Base-by-base conservation (phyloP, 2,113 vertebrate species). In the Hippocampus barbouri region DNA sequence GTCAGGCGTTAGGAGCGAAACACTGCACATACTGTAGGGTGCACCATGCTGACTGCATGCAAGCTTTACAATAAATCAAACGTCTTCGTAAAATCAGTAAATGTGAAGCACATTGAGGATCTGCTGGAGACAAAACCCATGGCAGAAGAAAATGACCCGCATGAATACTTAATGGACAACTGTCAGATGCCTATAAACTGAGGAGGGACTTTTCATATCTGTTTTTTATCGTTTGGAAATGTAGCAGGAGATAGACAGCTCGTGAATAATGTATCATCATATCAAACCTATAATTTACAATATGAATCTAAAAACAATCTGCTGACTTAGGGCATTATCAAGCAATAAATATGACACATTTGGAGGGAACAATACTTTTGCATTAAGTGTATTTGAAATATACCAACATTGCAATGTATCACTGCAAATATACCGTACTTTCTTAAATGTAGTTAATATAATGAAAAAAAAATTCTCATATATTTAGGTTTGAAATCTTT, bases 51-150 rank as follows among this genome's bases (percentile, higher is more conserved):
- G 70, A 78, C 54, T 79, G 60, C 59, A 69, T 66, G 40, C 34
- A 38, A 38, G 34, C 34, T 69, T 71, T 59, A 14, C 62, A 63
- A 71, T 73, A 78, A 71, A 77, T 77, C 71, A 57, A 72, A 68
- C 49, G 20, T 68, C 56, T 45, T 73, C 20, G 47, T 68, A 68
- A 67, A 49, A 73, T 0, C 43, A 51, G 59, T 38, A 57, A 53
- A 65, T 60, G n/a, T 71, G 64, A 38, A 51, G 64, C 77, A 41
- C 68, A 27, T 54, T 49, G 60, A 73, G 73, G 63, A 76, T 59
- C 51, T 64, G 43, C 64, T 25, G n/a, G 43, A 25, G 14, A 73
- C 63, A 68, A 27, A 72, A 73, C 40, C 6, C 14, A 45, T 23
- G 0, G 5, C 18, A 65, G 76, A 40, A 34, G 34, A 70, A 38